These are phyloP conservation scores for Tetramorium alpestre DNA, from an alignment of 1,140 invertebrate genomes.

Conservation along the genomic window DNA sequence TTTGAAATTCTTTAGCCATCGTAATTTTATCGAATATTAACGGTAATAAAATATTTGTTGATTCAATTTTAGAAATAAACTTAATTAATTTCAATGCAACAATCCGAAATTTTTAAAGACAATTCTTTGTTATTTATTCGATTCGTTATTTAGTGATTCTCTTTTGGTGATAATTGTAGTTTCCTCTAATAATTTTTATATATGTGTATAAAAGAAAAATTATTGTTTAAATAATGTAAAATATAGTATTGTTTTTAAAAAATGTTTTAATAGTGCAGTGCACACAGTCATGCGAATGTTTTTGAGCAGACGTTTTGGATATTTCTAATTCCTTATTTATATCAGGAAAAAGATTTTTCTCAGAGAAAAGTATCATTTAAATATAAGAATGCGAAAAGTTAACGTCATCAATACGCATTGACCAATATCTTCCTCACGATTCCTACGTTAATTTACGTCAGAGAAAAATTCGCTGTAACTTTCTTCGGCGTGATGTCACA, in stretches of 20 bases:
- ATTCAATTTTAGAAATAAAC: not conserved
- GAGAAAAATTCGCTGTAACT: not conserved
- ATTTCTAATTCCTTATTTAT: not conserved
- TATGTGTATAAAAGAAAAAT: not conserved
- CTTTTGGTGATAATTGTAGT: not conserved
- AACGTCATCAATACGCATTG: constrained; percentile 1
- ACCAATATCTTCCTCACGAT: not conserved
- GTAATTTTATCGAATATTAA: not conserved
- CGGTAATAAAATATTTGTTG: not conserved
- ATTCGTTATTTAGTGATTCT: not conserved
- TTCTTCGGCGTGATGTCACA: not conserved
- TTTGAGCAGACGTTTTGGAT: not conserved
- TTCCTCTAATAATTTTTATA: not conserved
- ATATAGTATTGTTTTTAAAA: not conserved
- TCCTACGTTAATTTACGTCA: not conserved
- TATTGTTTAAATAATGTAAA: not conserved
- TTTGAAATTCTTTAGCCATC: not conserved
- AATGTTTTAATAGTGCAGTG: not conserved
- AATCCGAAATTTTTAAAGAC: not conserved
- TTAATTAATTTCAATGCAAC: not conserved
- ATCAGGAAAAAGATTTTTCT: not conserved
- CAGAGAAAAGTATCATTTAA: not conserved
- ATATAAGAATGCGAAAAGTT: not conserved
- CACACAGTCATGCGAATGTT: not conserved
- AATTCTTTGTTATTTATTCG: not conserved